These are phyloP conservation scores for Gorsachius goisagi DNA, from an alignment of 2,113 vertebrate species.

Conservation along the genomic window DNA sequence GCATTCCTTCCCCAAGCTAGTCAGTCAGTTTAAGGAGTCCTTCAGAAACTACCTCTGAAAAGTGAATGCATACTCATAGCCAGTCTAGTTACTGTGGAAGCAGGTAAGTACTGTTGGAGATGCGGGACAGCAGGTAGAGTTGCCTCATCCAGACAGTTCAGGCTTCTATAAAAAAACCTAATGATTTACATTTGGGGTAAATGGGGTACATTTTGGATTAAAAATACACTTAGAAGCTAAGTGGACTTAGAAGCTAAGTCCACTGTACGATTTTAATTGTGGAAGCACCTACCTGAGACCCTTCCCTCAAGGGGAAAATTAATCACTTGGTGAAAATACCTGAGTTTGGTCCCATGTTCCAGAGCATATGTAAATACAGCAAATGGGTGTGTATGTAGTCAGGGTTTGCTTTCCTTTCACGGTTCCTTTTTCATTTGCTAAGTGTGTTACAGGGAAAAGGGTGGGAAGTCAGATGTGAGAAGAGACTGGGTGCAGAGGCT, in stretches of 20 bases:
- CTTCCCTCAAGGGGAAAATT: background rate
- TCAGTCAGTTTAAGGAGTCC: background rate
- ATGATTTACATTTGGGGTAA: background rate
- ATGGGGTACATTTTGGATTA: background rate
- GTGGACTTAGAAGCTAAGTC: background rate
- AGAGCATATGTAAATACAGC: background rate
- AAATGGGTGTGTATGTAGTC: background rate
- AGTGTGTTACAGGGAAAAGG: background rate
- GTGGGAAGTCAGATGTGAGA: background rate
- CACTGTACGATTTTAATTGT: background rate
- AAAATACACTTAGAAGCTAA: background rate
- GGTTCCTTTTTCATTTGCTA: background rate
- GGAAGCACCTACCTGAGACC: background rate
- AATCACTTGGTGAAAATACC: background rate
- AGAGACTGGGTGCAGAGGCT: background rate
- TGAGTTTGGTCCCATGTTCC: background rate
- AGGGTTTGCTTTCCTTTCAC: background rate
- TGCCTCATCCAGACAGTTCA: background rate
- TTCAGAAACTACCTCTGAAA: background rate
- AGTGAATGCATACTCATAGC: background rate
- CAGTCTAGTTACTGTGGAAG: background rate
- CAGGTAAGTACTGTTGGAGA: background rate
- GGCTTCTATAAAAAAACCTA: background rate
- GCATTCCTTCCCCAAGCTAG: background rate
- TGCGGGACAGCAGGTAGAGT: background rate